Base-by-base conservation (phyloP, 1,140 invertebrate species). In the Pteromalus puparum region DNA sequence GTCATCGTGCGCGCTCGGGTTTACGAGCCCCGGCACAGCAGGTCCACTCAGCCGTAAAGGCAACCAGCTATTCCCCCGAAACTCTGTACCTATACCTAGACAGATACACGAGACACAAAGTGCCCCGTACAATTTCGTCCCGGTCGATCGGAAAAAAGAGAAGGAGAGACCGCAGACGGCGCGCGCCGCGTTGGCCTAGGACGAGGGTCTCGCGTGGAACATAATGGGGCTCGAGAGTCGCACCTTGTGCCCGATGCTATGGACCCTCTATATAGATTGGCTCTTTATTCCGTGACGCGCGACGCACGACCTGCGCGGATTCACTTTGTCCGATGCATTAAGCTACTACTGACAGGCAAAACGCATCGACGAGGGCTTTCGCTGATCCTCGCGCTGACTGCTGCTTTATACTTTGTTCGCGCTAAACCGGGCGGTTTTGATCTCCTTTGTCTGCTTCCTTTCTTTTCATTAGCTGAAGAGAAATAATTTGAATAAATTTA, bases 191-290 rank as follows among this genome's bases (percentile, higher is more conserved):
- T 53, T 53, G 18, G 48, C 48, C 18, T 61, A 7, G 28, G 26
- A 42, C 77, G 83, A 77, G 78, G 79, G 30, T 30, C 53, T 61
- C 3, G 21, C 21, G 3, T 42, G 30, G 68, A 18, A 7, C 2
- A 81, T 81, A 81, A 81, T 81, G 21, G 67, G 18, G 34, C 72
- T 48, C 65, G 13, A 38, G 38, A 68, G 42, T 72, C 48, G 79
- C 79, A 81, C 79, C 79, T 81, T 81, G 68, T 73, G 68, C 15
- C 68, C 18, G 42, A 24, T 61, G 53, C 15, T 48, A n/a, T n/a
- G 30, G 30, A 15, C 15, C 18, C 53, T 61, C 4, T 18, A 61
- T 61, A n/a, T 7, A 61, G 53, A 6, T 5, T 61, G n/a, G n/a
- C 30, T 34, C 53, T 61, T 61, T 70, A 70, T 42, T 80, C 38